Conservation (phyloP, 2,888 invertebrate genomes). For the Phaedon cochleariae region DNA sequence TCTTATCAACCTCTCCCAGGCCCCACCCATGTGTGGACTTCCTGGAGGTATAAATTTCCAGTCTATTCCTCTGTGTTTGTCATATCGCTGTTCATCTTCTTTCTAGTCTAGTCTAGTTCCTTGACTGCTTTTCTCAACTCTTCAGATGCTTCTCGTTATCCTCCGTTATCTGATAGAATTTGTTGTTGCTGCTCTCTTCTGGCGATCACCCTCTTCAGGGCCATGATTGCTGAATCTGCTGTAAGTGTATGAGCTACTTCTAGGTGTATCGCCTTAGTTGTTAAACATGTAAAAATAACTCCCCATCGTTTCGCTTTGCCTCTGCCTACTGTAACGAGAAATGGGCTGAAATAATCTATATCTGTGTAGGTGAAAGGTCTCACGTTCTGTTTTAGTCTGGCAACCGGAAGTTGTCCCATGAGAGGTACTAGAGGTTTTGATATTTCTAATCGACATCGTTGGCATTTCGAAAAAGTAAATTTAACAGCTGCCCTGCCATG, state of each 20-base stretch:
- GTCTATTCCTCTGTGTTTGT: too few relatives aligned
- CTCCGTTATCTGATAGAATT: conserved; percentile 16
- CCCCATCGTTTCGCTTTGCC: background rate
- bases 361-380: background rate
- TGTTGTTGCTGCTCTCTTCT: conserved; percentile 4
- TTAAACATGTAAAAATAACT: conserved; percentile 11
- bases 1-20: too few relatives aligned
- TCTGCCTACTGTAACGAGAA: background rate
- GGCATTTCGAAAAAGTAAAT: too few relatives aligned
- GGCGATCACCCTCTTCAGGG: background rate
- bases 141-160: too few relatives aligned
- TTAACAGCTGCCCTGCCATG: background rate
- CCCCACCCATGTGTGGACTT: too few relatives aligned
- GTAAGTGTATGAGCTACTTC: conserved; percentile 14
- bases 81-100: too few relatives aligned
- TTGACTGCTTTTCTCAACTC: too few relatives aligned
- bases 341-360: background rate
- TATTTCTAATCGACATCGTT: background rate
- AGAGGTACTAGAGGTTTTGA: too few relatives aligned
- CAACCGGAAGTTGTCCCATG: background rate
- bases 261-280: conserved; percentile 10
- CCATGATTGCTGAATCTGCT: conserved; percentile 12
- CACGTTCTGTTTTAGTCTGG: background rate
- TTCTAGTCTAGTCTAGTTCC: too few relatives aligned
- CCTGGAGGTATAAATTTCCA: too few relatives aligned